Conservation (phyloP, 2,797 vertebrate genomes). For the Callimico goeldii region DNA sequence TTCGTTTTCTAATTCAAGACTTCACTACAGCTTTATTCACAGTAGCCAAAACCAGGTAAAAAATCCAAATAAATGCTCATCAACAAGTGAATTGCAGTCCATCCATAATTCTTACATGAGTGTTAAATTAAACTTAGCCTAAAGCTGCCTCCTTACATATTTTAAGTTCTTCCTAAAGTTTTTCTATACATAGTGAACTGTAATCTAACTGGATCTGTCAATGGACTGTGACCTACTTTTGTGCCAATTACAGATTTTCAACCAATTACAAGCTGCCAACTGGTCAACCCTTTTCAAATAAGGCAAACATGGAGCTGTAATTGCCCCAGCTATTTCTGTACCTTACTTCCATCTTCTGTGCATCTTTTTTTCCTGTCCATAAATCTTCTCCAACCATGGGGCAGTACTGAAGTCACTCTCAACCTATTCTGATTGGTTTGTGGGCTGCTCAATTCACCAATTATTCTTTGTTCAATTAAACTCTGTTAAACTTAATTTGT, state of each 20-base stretch:
- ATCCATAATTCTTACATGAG: neutral
- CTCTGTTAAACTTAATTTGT: neutral
- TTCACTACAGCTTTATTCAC: too few species aligned
- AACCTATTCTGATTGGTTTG: neutral
- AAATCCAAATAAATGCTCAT: too few species aligned
- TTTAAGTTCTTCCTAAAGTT: neutral
- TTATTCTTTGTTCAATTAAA: neutral
- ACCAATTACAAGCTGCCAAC: neutral
- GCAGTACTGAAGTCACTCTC: neutral
- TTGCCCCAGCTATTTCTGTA: neutral
- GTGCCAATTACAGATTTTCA: neutral
- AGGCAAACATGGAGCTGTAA: neutral
- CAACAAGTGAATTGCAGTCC: too few species aligned
- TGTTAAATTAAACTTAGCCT: neutral
- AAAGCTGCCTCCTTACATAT: neutral
- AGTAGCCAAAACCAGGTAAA: too few species aligned
- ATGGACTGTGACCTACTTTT: neutral
- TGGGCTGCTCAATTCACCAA: neutral
- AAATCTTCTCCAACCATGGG: neutral
- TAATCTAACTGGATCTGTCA: neutral
- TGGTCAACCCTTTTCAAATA: neutral
- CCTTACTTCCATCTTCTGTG: neutral
- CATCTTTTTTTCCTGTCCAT: neutral
- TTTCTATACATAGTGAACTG: neutral
- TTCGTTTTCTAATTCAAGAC: too few species aligned